Percentiles rank a stretch among this genome's conserved stretches.
Conservation (phyloP, 2,888 invertebrate genomes). For the Campopleginae sp. region DNA sequence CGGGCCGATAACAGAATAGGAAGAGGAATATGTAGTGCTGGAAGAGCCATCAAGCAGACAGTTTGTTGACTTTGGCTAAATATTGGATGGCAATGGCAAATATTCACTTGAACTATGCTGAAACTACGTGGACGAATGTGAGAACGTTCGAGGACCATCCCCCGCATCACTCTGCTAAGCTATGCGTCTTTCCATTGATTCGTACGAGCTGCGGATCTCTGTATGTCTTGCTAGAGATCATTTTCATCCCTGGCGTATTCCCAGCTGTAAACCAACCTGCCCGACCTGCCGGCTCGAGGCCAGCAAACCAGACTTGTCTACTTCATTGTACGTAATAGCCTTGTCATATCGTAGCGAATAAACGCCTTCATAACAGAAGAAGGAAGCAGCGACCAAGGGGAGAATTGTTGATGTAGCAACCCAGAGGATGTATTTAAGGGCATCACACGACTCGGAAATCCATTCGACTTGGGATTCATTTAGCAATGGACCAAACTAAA, state of each 20-base stretch:
- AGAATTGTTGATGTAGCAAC: slow-evolving; percentile 40
- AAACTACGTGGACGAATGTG: slow-evolving; percentile 42
- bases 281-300: slow-evolving; percentile 19
- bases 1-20: slow-evolving; percentile 77
- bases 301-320: slow-evolving; percentile 41
- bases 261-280: slow-evolving; percentile 38
- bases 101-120: slow-evolving; percentile 79
- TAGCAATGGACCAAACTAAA: slow-evolving; percentile 18
- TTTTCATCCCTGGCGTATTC: slow-evolving; percentile 36
- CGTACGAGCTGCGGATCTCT: slow-evolving; percentile 49
- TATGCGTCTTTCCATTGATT: slow-evolving; percentile 38
- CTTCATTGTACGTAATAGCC: slow-evolving; percentile 64
- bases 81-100: slow-evolving; percentile 82
- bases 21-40: slow-evolving; percentile 68
- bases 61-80: slow-evolving; percentile 82
- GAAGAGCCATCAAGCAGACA: slow-evolving; percentile 66
- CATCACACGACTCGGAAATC: slow-evolving; percentile 27
- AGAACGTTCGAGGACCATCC: slow-evolving; percentile 68
- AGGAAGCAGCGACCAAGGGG: slow-evolving; percentile 7
- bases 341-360: slow-evolving; percentile 46
- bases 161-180: slow-evolving; percentile 39
- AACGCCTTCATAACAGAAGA: slow-evolving; percentile 26
- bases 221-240: slow-evolving; percentile 55
- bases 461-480: slow-evolving; percentile 38
- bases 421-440: not conserved